Base-by-base conservation (phyloP, 2,888 invertebrate species). In the Subacronicta megacephala region DNA sequence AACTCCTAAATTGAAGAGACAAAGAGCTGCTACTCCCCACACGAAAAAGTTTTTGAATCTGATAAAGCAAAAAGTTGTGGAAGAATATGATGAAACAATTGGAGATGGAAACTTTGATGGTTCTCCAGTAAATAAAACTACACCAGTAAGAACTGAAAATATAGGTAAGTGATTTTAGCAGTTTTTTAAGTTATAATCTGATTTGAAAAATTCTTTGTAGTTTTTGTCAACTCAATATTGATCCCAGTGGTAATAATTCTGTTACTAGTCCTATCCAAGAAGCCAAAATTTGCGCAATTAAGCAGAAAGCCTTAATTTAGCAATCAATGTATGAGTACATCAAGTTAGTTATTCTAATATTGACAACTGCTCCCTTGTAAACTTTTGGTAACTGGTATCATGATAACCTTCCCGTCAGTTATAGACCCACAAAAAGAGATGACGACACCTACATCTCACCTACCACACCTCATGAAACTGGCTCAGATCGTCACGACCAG, bases 391-490 rank as follows among this genome's bases (percentile, higher is more conserved):
- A 23, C 23, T 7, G 9, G 9, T 26, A n/a, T 5, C 5, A 31
- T 31, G n/a, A n/a, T 31, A n/a, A n/a, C 31, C 12, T 31, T 31
- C 6, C 1, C 9, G 35, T 37, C 47, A 82, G 79, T 80, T 84
- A 51, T 80, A 87, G 89, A 79, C 1, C 40, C 60, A 3, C 79
- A 82, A 47, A 82, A 83, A 7, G 85, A 88, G 57, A 86, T 90
- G 80, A 92, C 92, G 0, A 94, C 93, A 0, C 93, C 93, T 0
- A 93, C 88, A 0, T 87, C 92, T 1, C 89, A 91, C 51, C 57
- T 90, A 5, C 83, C 85, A 0, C 83, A 88, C 35, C 60, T 90
- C 0, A 68, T 87, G 9, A 90, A 91, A 41, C 59, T 92, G 12
- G 81, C 82, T 0, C 86, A 90, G 62, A 75, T 80, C 0, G 92